A percentile compares a stretch with the other conserved stretches of the same genome.
Conservation (phyloP, 2,888 invertebrate genomes). For the Heliconius charithonia region DNA sequence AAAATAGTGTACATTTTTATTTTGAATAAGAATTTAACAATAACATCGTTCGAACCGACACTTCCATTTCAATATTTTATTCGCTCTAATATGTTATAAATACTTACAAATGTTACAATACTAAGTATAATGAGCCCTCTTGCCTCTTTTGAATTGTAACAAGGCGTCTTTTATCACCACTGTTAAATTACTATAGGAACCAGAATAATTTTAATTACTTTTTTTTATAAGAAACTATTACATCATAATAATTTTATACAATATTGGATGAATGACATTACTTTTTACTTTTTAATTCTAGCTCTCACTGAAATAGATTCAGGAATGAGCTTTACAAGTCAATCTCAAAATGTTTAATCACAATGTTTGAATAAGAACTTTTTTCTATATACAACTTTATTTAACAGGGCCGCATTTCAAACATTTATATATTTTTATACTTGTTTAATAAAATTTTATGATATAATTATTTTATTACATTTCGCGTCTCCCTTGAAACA, state of each 20-base stretch:
- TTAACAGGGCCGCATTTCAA: neutral
- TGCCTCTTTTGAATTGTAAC: constrained; percentile 4
- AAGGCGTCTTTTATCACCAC: neutral
- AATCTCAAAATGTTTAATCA: neutral
- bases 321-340: neutral
- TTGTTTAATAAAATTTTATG: neutral
- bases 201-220: neutral
- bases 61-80: neutral
- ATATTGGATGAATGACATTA: neutral
- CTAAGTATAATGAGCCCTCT: constrained; percentile 1
- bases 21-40: neutral
- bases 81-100: neutral
- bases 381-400: neutral
- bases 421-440: neutral
- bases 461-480: no score
- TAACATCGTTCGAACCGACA: neutral
- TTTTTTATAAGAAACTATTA: neutral
- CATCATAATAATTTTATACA: neutral
- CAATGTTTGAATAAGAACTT: neutral
- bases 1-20: neutral
- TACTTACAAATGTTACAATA: constrained; percentile 25
- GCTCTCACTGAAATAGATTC: neutral
- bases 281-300: neutral
- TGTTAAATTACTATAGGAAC: neutral
- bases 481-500: no score